A percentile compares a stretch with the other conserved stretches of the same genome.
Evolutionary conservation across 1,140 invertebrate genomes (phyloP).

Genomic region (Steinernema feltiae): DNA sequence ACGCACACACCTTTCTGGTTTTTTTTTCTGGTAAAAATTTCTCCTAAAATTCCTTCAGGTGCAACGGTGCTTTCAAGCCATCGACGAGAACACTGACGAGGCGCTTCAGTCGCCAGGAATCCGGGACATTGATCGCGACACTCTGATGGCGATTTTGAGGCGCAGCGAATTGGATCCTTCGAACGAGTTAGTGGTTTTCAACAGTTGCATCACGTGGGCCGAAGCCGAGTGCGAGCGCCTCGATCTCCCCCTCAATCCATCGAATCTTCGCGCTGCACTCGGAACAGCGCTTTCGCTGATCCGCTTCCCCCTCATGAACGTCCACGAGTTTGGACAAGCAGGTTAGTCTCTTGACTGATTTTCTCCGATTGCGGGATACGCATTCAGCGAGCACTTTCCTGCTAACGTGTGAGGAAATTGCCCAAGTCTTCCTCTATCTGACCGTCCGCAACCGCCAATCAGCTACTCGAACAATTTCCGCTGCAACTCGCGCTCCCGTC

Average conservation of each 20-base stretch:
- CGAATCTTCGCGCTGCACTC: neutral
- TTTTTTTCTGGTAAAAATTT: neutral
- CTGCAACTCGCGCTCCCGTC: neutral
- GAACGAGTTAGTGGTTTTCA: neutral
- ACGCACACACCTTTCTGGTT: constrained; percentile 10
- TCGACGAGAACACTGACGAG: constrained; percentile 1
- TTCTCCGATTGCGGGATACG: neutral
- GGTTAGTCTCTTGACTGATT: neutral
- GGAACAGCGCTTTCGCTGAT: neutral
- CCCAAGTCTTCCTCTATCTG: neutral
- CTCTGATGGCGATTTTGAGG: neutral
- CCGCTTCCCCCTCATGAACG: neutral
- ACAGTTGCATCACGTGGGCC: neutral
- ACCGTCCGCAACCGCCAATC: neutral
- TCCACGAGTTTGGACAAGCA: neutral
- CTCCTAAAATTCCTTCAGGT: neutral
- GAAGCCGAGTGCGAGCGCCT: neutral
- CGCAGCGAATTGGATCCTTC: constrained; percentile 2
- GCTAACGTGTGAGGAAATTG: neutral
- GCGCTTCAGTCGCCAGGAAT: neutral
- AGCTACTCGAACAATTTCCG: constrained; percentile 2
- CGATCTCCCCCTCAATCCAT: neutral
- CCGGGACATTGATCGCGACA: neutral
- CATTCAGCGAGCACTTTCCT: neutral
- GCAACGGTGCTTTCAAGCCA: neutral